Percentiles rank a stretch among this genome's conserved stretches.
Evolutionary conservation across 2,113 vertebrate genomes (phyloP).

Genomic region (Periophthalmodon schlosseri): DNA sequence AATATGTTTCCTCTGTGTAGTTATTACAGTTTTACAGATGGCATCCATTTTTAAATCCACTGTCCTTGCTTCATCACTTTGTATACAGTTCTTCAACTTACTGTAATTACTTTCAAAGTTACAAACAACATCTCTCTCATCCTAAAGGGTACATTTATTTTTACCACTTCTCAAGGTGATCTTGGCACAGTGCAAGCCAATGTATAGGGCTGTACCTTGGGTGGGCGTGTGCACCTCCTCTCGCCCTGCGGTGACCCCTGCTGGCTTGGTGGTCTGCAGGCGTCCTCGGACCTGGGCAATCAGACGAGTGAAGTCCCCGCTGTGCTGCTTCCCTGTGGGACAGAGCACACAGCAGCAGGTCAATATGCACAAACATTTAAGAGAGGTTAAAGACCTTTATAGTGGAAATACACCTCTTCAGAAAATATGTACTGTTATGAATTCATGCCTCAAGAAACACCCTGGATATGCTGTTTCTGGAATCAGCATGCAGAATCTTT

Average conservation of each 20-base stretch:
- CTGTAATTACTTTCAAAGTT: background rate
- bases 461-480: background rate
- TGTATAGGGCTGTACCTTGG: slow-evolving; percentile 55
- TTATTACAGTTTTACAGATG: too few species aligned
- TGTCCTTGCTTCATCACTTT: background rate
- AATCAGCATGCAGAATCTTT: slow-evolving; percentile 3
- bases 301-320: slow-evolving; percentile 83
- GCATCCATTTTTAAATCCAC: background rate
- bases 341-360: slow-evolving; percentile 4
- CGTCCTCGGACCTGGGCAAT: slow-evolving; percentile 84
- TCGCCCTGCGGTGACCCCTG: slow-evolving; percentile 36
- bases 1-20: too few species aligned
- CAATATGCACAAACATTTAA: background rate
- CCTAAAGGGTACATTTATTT: background rate
- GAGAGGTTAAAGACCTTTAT: background rate
- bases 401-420: background rate
- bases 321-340: slow-evolving; percentile 86
- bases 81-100: background rate
- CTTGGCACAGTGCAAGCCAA: slow-evolving; percentile 11
- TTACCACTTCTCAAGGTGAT: slow-evolving; percentile 14
- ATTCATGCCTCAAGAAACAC: background rate
- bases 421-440: background rate
- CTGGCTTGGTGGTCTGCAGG: slow-evolving; percentile 68
- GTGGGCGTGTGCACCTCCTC: slow-evolving; percentile 12
- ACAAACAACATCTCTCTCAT: background rate